Percentiles rank a stretch among this genome's conserved stretches.
Conservation (phyloP, 2,113 vertebrate genomes). For the Pedetes capensis region DNA sequence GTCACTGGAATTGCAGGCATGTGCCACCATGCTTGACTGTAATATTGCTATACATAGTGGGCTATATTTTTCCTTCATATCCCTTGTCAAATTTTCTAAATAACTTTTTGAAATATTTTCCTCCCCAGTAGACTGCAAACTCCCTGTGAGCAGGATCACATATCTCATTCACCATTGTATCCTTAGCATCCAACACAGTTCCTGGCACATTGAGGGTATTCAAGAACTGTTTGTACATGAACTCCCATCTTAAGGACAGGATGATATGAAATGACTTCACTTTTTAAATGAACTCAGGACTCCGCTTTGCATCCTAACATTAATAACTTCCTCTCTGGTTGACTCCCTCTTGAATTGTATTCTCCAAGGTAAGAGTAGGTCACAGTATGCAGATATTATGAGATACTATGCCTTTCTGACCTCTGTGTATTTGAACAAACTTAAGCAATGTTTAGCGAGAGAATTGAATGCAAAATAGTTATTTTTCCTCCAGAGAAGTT, state of each 20-base stretch:
- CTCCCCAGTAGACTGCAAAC: neutral
- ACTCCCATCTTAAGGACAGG: neutral
- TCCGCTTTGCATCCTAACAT: neutral
- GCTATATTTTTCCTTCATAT: neutral
- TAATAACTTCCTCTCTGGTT: neutral
- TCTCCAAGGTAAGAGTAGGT: neutral
- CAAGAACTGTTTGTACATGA: neutral
- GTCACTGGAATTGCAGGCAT: no score
- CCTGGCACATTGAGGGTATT: neutral
- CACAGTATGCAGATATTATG: neutral
- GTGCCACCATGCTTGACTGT: no score
- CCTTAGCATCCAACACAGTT: neutral
- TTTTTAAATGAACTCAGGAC: neutral
- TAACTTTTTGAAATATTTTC: neutral
- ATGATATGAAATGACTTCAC: neutral
- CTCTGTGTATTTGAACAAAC: neutral
- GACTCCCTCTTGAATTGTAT: neutral
- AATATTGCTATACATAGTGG: neutral
- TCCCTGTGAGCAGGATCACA: neutral
- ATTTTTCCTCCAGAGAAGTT: neutral
- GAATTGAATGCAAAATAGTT: neutral
- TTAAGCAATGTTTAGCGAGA: neutral
- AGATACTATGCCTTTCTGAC: neutral
- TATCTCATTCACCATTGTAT: neutral
- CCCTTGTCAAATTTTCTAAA: neutral